phyloP scores from a whole-genome alignment of 1,140 invertebrate genomes.

The Pentalonia nigronervosa region DNA sequence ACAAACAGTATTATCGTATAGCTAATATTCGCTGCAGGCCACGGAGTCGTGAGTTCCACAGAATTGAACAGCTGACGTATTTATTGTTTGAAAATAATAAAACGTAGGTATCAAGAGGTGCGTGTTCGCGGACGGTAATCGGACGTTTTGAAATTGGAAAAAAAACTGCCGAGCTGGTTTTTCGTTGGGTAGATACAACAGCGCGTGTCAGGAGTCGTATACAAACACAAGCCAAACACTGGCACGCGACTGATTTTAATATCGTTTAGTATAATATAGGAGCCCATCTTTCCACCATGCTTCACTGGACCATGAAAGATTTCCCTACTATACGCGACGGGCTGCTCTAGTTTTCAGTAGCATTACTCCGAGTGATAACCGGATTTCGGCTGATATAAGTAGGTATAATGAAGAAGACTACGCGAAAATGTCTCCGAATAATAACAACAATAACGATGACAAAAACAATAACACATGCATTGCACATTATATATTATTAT shows the following conservation, averaged over 20 bases:
- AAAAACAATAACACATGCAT: neutral
- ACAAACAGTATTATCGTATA: neutral
- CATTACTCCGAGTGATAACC: slow-evolving; percentile 38
- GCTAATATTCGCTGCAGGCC: neutral
- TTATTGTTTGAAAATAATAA: neutral
- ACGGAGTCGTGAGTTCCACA: neutral
- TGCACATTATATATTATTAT: neutral
- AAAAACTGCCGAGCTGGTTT: neutral
- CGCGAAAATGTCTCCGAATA: neutral
- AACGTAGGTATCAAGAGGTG: neutral
- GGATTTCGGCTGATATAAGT: slow-evolving; percentile 31
- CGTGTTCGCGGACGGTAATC: neutral
- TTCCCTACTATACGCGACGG: slow-evolving; percentile 34
- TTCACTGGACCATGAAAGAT: slow-evolving; percentile 55
- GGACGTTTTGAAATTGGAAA: neutral
- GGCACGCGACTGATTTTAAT: slow-evolving; percentile 55
- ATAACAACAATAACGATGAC: neutral
- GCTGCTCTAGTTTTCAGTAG: slow-evolving; percentile 40
- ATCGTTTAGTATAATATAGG: slow-evolving; percentile 33
- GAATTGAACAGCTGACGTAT: neutral
- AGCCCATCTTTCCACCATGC: slow-evolving; percentile 30
- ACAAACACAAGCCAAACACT: slow-evolving; percentile 33
- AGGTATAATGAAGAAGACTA: slow-evolving; percentile 5
- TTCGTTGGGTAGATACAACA: neutral
- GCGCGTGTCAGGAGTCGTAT: neutral